These are phyloP conservation scores for Zophobas morio DNA, from an alignment of 1,140 invertebrate genomes.

Conservation along the genomic window DNA sequence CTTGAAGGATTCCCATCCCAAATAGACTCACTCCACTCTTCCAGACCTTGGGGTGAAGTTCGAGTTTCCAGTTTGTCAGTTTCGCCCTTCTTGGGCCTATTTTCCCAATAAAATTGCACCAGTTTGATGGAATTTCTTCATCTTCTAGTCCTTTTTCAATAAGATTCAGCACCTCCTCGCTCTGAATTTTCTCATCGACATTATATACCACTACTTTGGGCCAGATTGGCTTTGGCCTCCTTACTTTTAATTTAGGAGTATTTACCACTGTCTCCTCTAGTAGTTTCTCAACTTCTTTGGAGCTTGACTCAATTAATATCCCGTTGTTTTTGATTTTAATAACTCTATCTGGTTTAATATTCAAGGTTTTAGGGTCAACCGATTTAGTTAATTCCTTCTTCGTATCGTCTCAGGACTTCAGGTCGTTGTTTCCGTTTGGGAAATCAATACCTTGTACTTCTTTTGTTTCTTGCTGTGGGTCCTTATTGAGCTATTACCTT, in stretches of 20 bases:
- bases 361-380: background rate
- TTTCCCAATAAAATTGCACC: background rate
- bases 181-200: background rate
- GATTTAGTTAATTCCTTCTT: background rate
- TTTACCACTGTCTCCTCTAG: background rate
- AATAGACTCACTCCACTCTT: background rate
- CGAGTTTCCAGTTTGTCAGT: background rate
- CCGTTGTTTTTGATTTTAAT: conserved; percentile 1
- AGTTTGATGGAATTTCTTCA: background rate
- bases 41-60: background rate
- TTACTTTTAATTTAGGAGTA: background rate
- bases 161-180: background rate
- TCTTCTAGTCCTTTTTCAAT: background rate
- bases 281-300: background rate
- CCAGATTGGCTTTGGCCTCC: background rate
- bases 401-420: background rate
- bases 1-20: background rate
- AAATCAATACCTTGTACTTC: conserved; percentile 3
- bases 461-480: background rate
- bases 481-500: too few species aligned
- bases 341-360: background rate
- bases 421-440: background rate
- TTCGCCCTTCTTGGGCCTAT: background rate
- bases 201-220: background rate
- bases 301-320: background rate